phyloP scores from a whole-genome alignment of 1,140 invertebrate species.

The Chrysoperla carnea region DNA sequence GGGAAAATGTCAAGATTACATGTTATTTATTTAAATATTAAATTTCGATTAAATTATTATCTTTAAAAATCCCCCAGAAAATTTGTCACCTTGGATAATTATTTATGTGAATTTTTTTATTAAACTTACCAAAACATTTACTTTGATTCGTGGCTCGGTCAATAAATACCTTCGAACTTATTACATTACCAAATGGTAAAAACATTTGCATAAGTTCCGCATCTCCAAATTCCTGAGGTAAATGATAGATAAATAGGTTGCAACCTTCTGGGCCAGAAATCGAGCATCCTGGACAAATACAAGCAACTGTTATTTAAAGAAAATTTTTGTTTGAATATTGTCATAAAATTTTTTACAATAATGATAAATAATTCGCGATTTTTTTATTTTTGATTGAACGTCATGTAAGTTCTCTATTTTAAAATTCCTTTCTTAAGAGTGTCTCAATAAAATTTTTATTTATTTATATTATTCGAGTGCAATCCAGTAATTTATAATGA shows the following conservation, averaged over 20 bases:
- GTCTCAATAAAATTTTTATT: no score
- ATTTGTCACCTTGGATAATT: neutral
- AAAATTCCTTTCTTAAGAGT: no score
- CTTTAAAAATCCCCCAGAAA: neutral
- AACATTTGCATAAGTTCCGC: slow-evolving; percentile 99
- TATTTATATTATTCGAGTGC: no score
- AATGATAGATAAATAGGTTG: slow-evolving; percentile 99
- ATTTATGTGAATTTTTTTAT: no score
- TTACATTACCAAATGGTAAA: slow-evolving; percentile 96
- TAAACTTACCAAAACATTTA: slow-evolving; percentile 98
- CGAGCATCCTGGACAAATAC: slow-evolving; percentile 66
- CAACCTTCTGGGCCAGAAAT: slow-evolving; percentile 97
- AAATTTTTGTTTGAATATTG: no score
- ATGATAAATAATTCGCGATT: no score
- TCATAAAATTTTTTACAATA: no score
- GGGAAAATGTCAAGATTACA: no score
- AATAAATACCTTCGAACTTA: slow-evolving; percentile 99
- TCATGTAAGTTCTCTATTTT: no score
- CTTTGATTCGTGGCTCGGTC: slow-evolving; percentile 99
- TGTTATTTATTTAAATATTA: no score
- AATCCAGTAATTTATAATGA: no score
- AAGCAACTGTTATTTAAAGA: neutral
- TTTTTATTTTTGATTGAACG: no score
- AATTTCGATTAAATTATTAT: neutral
- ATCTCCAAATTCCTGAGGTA: slow-evolving; percentile 98